These are phyloP conservation scores for Harpalus rufipes DNA, from an alignment of 2,888 invertebrate species.

Conservation along the genomic window DNA sequence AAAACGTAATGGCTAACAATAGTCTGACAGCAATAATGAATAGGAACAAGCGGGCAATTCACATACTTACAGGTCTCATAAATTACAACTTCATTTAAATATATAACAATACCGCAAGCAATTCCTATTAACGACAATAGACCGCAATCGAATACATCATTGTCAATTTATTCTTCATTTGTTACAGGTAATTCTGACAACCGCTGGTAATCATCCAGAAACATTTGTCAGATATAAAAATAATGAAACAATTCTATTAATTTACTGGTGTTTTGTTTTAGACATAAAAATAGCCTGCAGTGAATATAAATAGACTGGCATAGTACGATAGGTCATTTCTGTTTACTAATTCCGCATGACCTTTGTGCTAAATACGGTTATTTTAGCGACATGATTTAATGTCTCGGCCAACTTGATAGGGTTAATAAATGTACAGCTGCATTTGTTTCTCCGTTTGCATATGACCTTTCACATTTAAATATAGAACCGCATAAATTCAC, in stretches of 20 bases:
- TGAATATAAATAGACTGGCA: slow-evolving; percentile 17
- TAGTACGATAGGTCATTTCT: slow-evolving; percentile 46
- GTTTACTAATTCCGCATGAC: slow-evolving; percentile 39
- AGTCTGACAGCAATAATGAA: slow-evolving; percentile 6
- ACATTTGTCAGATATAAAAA: slow-evolving; percentile 6
- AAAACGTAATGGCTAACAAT: not conserved
- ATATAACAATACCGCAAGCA: slow-evolving; percentile 1
- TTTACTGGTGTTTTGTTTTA: not conserved
- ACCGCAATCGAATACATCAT: slow-evolving; percentile 12
- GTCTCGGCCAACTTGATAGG: slow-evolving; percentile 34
- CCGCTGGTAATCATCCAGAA: slow-evolving; percentile 9
- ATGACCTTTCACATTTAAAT: slow-evolving; percentile 27
- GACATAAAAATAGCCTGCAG: not conserved
- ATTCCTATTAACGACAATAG: slow-evolving; percentile 9
- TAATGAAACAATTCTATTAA: slow-evolving; percentile 12
- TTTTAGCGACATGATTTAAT: slow-evolving; percentile 37
- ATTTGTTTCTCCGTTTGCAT: slow-evolving; percentile 40
- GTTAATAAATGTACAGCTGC: slow-evolving; percentile 48
- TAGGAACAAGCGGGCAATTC: not conserved
- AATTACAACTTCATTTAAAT: slow-evolving; percentile 40
- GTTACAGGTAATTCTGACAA: slow-evolving; percentile 20
- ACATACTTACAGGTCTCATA: slow-evolving; percentile 20
- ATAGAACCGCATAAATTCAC: slow-evolving; percentile 22
- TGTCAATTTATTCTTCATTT: slow-evolving; percentile 29
- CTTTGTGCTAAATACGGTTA: slow-evolving; percentile 30